phyloP scores from a whole-genome alignment of 2,888 invertebrate genomes.

The Netelia fuscicornis region DNA sequence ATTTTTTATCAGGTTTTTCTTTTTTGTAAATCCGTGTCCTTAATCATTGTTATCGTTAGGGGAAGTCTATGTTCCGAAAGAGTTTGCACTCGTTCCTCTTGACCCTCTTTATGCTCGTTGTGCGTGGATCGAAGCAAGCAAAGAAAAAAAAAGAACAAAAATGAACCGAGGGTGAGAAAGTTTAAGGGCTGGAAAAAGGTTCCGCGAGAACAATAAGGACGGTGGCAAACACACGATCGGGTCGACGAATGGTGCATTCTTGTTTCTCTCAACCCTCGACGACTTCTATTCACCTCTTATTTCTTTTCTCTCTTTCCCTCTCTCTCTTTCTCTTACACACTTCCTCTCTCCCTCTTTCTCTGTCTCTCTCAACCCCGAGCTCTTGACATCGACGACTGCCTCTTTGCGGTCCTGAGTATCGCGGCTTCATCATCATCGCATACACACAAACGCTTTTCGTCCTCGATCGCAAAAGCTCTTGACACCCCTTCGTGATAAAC shows the following conservation, averaged over 20 bases:
- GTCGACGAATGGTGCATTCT: slow-evolving; percentile 55
- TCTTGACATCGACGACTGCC: slow-evolving; percentile 54
- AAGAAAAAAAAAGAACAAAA: neutral
- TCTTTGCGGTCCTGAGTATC: slow-evolving; percentile 31
- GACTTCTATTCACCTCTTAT: slow-evolving; percentile 9
- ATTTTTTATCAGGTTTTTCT: neutral
- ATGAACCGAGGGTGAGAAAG: neutral
- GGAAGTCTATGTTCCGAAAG: neutral
- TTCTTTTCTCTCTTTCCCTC: neutral
- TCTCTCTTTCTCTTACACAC: neutral
- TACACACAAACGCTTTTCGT: slow-evolving; percentile 11
- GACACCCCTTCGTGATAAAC: slow-evolving; percentile 46
- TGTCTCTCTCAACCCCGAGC: slow-evolving; percentile 15
- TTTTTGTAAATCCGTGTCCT: neutral
- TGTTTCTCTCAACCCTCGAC: slow-evolving; percentile 42
- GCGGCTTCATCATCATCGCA: neutral
- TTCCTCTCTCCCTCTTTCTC: neutral
- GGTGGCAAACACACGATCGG: slow-evolving; percentile 21
- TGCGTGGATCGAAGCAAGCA: slow-evolving; percentile 39
- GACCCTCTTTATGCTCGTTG: slow-evolving; percentile 30
- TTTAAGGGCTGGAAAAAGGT: slow-evolving; percentile 51
- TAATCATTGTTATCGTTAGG: neutral
- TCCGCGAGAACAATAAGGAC: slow-evolving; percentile 48
- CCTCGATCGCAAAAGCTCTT: slow-evolving; percentile 28
- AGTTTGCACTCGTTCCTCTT: slow-evolving; percentile 3